These are phyloP conservation scores for Ceratina australensis DNA, from an alignment of 1,140 invertebrate species.

Conservation along the genomic window DNA sequence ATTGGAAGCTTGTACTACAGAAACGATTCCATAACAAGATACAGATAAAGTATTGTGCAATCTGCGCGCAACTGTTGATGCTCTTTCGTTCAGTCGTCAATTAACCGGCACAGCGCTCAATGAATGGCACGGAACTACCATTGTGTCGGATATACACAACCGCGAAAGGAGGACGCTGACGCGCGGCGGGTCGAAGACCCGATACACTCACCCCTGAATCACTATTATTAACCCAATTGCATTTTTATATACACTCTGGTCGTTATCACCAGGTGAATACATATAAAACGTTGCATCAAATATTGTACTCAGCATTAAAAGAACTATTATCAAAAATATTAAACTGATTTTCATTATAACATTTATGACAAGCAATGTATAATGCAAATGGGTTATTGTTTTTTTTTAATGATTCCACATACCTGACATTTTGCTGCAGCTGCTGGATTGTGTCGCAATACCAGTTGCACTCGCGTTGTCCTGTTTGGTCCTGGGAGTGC, in stretches of 20 bases:
- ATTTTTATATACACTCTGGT: too few species aligned
- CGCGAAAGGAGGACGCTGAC: slow-evolving; percentile 18
- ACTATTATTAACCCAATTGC: slow-evolving; percentile 30
- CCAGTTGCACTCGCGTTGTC: slow-evolving; percentile 89
- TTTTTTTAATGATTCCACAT: too few species aligned
- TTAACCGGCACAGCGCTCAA: neutral
- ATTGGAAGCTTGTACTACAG: neutral
- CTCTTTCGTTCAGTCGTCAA: slow-evolving; percentile 23
- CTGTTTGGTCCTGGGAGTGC: slow-evolving; percentile 85
- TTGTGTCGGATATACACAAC: slow-evolving; percentile 19
- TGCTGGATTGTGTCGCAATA: slow-evolving; percentile 92
- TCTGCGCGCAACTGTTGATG: slow-evolving; percentile 1
- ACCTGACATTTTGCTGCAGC: slow-evolving; percentile 81
- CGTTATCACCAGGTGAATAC: too few species aligned
- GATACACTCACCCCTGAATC: slow-evolving; percentile 7
- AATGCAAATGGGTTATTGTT: too few species aligned
- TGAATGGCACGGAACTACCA: slow-evolving; percentile 39
- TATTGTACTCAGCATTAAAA: too few species aligned
- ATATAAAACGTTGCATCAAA: too few species aligned
- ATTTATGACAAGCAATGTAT: too few species aligned
- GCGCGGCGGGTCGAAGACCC: slow-evolving; percentile 31
- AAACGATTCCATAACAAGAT: neutral
- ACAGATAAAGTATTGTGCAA: too few species aligned
- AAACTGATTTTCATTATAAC: too few species aligned
- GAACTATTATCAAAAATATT: too few species aligned